These are phyloP conservation scores for Lepidocyrtinus sp. DNA, from an alignment of 2,888 invertebrate genomes.

Conservation along the genomic window DNA sequence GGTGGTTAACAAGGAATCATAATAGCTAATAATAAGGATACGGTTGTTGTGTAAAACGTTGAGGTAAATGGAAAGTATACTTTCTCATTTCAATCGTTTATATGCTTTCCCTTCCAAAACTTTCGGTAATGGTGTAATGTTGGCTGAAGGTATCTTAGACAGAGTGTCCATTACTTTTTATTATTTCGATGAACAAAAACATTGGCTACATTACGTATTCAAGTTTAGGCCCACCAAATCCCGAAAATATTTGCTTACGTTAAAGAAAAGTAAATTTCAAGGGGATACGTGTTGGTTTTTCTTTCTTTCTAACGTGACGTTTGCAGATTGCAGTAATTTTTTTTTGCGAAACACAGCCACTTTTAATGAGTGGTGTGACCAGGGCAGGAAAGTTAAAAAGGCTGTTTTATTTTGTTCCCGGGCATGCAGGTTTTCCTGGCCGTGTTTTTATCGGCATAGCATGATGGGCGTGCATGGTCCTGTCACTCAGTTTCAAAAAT, in stretches of 20 bases:
- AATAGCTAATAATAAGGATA: no score
- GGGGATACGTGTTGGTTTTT: not conserved
- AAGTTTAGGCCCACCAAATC: not conserved
- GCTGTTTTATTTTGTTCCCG: slow-evolving; percentile 25
- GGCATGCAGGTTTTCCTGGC: slow-evolving; percentile 23
- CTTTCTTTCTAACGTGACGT: slow-evolving; percentile 18
- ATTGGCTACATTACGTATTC: not conserved
- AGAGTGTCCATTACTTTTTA: not conserved
- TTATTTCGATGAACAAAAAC: not conserved
- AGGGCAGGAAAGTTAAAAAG: slow-evolving; percentile 45
- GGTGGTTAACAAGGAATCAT: not conserved
- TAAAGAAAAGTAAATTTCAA: not conserved
- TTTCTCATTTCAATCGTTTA: not conserved
- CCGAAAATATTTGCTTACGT: not conserved
- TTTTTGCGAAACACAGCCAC: slow-evolving; percentile 46
- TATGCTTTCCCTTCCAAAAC: no score
- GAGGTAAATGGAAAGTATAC: not conserved
- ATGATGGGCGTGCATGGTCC: slow-evolving; percentile 37
- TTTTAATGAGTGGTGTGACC: slow-evolving; percentile 54
- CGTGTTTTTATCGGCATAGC: slow-evolving; percentile 30
- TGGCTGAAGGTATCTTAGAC: not conserved
- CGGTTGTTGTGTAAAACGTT: no score
- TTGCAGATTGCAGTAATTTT: slow-evolving; percentile 36
- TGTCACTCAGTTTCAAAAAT: slow-evolving; percentile 43
- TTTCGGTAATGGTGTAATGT: no score